Evolutionary conservation across 1,140 invertebrate genomes (phyloP).

Genomic region (Pissodes strobi): DNA sequence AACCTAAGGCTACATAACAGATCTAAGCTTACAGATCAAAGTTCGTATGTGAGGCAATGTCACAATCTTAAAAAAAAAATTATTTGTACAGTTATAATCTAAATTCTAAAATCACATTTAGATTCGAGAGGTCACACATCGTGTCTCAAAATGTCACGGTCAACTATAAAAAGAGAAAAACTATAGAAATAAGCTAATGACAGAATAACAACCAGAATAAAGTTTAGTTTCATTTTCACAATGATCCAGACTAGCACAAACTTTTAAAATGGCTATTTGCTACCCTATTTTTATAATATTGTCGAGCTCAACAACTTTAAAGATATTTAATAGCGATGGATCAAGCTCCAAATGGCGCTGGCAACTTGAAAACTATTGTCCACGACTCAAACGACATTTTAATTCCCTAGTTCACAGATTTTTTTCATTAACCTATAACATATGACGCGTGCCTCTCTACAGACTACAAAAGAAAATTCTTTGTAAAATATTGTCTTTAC

Average conservation of each 20-base stretch:
- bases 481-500: conserved; percentile 18
- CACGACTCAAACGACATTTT: too few relatives aligned
- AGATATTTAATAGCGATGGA: too few relatives aligned
- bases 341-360: too few relatives aligned
- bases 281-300: too few relatives aligned
- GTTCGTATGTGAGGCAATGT: not conserved
- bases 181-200: too few relatives aligned
- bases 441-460: not conserved
- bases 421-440: not conserved
- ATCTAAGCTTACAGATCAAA: conserved; percentile 17
- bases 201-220: too few relatives aligned
- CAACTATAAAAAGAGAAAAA: not conserved
- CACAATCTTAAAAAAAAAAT: conserved; percentile 3
- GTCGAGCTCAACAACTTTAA: too few relatives aligned
- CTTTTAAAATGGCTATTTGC: too few relatives aligned
- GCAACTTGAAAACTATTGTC: too few relatives aligned
- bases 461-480: not conserved
- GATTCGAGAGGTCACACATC: not conserved
- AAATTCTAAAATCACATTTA: conserved; percentile 20
- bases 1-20: conserved; percentile 19
- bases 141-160: not conserved
- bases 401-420: not conserved
- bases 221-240: too few relatives aligned
- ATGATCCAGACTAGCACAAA: too few relatives aligned
- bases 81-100: conserved; percentile 16